Percentiles rank a stretch among this genome's conserved stretches.
Conservation (phyloP, 2,797 vertebrate species). For the Pipistrellus pygmaeus region DNA sequence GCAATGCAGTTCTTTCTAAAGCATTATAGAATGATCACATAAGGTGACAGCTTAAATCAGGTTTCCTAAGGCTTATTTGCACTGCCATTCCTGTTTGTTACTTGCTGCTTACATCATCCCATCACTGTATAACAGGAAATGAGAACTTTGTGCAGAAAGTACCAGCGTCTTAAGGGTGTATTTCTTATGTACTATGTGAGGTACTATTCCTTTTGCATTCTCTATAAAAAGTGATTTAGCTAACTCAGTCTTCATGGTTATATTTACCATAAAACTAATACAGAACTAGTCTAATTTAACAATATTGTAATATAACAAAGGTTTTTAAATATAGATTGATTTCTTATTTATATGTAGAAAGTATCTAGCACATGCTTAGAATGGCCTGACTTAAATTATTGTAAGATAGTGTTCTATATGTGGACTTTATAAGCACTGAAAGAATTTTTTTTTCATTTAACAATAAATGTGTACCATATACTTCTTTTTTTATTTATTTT, state of each 20-base stretch:
- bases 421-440: slow-evolving; percentile 25
- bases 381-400: neutral
- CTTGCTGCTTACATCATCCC: slow-evolving; percentile 23
- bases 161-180: neutral
- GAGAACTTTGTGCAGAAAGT: neutral
- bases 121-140: neutral
- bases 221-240: slow-evolving; percentile 35
- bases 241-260: neutral
- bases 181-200: neutral
- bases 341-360: slow-evolving; percentile 18
- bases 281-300: neutral
- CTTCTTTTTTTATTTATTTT: no score
- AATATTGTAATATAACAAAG: neutral
- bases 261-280: neutral
- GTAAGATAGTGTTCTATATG: neutral
- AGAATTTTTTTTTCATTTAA: no score
- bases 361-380: neutral
- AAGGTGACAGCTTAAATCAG: slow-evolving; percentile 60
- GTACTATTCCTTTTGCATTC: neutral
- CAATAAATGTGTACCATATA: no score
- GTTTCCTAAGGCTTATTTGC: slow-evolving; percentile 56
- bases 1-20: slow-evolving; percentile 54
- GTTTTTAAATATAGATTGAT: neutral
- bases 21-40: slow-evolving; percentile 20
- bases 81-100: slow-evolving; percentile 27